phyloP scores from a whole-genome alignment of 2,113 vertebrate species.

The Dasypus novemcinctus region DNA sequence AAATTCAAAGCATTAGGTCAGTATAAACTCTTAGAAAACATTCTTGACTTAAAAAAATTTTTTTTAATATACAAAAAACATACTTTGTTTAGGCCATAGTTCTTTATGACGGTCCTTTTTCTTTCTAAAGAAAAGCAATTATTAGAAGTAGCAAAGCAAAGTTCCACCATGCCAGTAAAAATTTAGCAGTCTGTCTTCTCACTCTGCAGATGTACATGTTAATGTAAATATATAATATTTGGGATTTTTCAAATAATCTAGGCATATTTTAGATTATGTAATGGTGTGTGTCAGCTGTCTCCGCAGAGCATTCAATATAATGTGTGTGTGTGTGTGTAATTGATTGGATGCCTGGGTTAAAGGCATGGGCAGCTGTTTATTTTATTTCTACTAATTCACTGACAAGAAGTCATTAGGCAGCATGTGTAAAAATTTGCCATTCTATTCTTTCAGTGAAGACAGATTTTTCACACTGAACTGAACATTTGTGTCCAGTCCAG shows the following conservation, averaged over 20 bases:
- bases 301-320: background rate
- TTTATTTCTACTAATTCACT: background rate
- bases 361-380: background rate
- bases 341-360: slow-evolving; percentile 10
- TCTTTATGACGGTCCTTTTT: background rate
- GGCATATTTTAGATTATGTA: background rate
- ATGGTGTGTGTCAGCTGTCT: background rate
- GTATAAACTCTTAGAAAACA: slow-evolving; percentile 28
- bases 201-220: background rate
- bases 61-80: slow-evolving; percentile 1
- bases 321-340: background rate
- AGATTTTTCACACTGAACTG: slow-evolving; percentile 8
- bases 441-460: background rate
- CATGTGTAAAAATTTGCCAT: background rate
- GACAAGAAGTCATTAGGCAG: background rate
- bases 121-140: background rate
- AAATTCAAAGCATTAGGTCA: background rate
- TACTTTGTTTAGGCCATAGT: background rate
- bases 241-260: background rate
- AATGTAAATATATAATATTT: background rate
- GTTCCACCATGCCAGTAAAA: background rate
- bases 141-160: slow-evolving; percentile 1
- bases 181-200: background rate
- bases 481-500: background rate
- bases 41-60: background rate